Evolutionary conservation across 1,140 invertebrate species (phyloP), one percentile per base, ranked within the genome.

Genomic region (Leptinotarsa lineolata): DNA sequence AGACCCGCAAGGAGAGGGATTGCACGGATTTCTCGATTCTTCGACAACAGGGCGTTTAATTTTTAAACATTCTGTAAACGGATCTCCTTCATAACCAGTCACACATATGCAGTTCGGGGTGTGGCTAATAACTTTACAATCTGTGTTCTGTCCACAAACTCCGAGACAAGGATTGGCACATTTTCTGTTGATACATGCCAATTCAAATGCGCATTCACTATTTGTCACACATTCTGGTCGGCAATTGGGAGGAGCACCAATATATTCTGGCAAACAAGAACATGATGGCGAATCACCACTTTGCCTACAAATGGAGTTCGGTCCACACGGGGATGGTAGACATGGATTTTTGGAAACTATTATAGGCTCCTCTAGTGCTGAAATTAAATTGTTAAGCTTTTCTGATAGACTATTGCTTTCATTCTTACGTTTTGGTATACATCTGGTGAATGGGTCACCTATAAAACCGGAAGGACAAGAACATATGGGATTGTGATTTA

Each of bases 401-500:
- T 18, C 11, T 20, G 5, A 67, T 20, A n/a, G 5, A n/a, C 13
- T n/a, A 5, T 63, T 22, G 61, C 15, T 24, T 18, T 67, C 18
- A 45, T 30, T 80, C 84, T 80, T 77, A 80, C 78, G 70, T 20
- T 67, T 44, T 39, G 77, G 81, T 45, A 70, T 72, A 68, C 83
- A 84, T 24, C 70, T 70, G 18, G 48, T 74, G 76, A 93, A 91
- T 12, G 93, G 91, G 88, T 93, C 90, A 68, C 95, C 95, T 48
- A 88, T 91, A 80, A 89, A 94, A 64, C 91, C 91, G 21, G 85
- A 75, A n/a, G 87, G 84, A 81, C 94, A 96, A 75, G 88, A 90
- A 81, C 94, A 96, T 18, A 89, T 87, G 16, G 93, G 92, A 54
- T 91, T 86, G 82, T 95, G 94, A 81, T 93, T 93, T 21, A 93